Conservation (phyloP, 2,888 invertebrate species). For the Ophioninae sp. region DNA sequence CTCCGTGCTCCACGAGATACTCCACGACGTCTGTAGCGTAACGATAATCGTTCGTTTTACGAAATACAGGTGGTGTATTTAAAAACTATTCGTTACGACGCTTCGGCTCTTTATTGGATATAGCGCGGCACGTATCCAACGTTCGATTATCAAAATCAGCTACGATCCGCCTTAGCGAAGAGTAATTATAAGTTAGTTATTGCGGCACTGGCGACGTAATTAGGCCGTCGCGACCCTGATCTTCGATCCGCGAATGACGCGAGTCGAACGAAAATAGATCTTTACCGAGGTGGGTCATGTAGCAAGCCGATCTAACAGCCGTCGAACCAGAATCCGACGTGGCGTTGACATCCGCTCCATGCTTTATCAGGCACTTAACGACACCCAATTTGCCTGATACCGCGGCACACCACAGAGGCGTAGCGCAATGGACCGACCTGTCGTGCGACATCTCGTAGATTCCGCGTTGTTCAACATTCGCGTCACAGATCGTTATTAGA, state of each 20-base stretch:
- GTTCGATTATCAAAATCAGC: background rate
- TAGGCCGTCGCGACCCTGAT: constrained; percentile 47
- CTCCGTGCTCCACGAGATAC: constrained; percentile 89
- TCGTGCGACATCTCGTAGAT: constrained; percentile 93
- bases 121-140: background rate
- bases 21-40: constrained; percentile 82
- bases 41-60: background rate
- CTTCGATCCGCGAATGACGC: constrained; percentile 37
- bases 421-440: constrained; percentile 89
- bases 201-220: constrained; percentile 23
- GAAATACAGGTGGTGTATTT: background rate
- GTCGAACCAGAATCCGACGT: constrained; percentile 94
- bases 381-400: constrained; percentile 91
- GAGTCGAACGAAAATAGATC: constrained; percentile 35
- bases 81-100: background rate
- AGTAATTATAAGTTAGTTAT: constrained; percentile 31
- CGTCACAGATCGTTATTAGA: constrained; percentile 90
- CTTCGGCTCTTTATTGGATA: background rate
- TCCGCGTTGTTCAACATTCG: constrained; percentile 93
- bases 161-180: background rate
- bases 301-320: constrained; percentile 95
- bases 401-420: constrained; percentile 96
- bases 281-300: constrained; percentile 93
- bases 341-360: constrained; percentile 93
- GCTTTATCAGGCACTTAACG: constrained; percentile 88